Base-by-base conservation (phyloP, 2,888 invertebrate genomes). In the Phragmatobia fuliginosa region DNA sequence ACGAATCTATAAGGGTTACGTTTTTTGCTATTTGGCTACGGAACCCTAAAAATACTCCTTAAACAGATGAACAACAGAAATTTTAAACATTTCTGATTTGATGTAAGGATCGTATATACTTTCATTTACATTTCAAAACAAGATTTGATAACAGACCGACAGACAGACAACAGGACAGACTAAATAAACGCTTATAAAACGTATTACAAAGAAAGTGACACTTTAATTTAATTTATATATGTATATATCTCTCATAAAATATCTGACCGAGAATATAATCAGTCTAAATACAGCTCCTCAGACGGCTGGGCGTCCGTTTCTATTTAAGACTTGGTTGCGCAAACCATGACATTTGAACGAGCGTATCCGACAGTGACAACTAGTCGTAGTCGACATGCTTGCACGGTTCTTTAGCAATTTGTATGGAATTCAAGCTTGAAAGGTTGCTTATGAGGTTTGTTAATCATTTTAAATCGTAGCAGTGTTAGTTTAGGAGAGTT, bases 311-410 rank as follows among this genome's bases (percentile, higher is more conserved):
- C 67, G 71, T 61, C 71, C 66, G 58, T 71, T 68, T 71, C 68
- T 68, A 68, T 65, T 65, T 52, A 38, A 25, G 56, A 25, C 67
- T 45, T 21, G 38, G 62, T 78, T 80, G 73, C 75, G 71, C 70
- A 80, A 79, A 58, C 58, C 45, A 38, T 70, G 76, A 73, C 76
- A 75, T 75, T 81, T 79, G 41, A 31, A 62, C 49, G 56, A 65
- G 56, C 52, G 65, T 36, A 36, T 36, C 65, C 31, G 33, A 61
- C 67, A 61, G 49, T 49, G 60, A 49, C 61, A 60, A n/a, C 52
- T 31, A 31, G 60, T 66, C 61, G 60, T 33, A 66, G 45, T 32
- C 33, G 66, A 33, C 45, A 45, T 41, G 60, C 45, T 61, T 67
- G 45, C 61, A 67, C 61, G 65, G 60, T 31, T 69, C 60, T 61